Conservation (phyloP, 2,797 vertebrate genomes). For the Synanceia verrucosa region DNA sequence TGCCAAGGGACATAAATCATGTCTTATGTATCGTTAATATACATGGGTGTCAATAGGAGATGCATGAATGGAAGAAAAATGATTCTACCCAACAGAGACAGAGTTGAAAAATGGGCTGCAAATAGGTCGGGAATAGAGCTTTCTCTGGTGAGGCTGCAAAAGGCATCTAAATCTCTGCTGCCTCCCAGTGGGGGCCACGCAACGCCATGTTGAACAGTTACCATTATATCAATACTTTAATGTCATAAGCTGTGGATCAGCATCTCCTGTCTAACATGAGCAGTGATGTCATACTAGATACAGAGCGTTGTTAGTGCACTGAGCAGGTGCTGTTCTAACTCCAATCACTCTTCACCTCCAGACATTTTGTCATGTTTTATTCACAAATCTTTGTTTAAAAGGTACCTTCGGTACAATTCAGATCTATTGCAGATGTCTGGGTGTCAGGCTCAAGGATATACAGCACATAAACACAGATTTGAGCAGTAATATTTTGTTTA, state of each 20-base stretch:
- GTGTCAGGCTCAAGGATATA: background rate
- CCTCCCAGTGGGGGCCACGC: constrained; percentile 86
- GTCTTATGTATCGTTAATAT: constrained; percentile 82
- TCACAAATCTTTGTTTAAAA: no score
- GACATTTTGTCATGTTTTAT: background rate
- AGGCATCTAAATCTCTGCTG: constrained; percentile 86
- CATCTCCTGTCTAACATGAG: background rate
- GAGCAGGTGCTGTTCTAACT: background rate
- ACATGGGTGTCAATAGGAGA: constrained; percentile 85
- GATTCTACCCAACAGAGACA: constrained; percentile 77
- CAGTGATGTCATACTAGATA: background rate
- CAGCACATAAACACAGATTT: background rate
- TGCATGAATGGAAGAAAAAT: constrained; percentile 85
- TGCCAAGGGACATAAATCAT: constrained; percentile 82
- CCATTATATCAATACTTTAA: background rate
- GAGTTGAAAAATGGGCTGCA: constrained; percentile 78
- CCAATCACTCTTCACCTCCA: background rate
- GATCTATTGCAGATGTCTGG: background rate
- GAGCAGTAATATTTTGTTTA: background rate
- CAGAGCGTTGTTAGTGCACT: background rate
- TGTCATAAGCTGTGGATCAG: background rate
- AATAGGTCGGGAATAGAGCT: constrained; percentile 49
- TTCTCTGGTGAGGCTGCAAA: constrained; percentile 20
- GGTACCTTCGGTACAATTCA: no score
- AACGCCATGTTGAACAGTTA: background rate